A percentile compares a stretch with the other conserved stretches of the same genome.
phyloP scores from a whole-genome alignment of 1,140 invertebrate genomes.

The Maniola jurtina region DNA sequence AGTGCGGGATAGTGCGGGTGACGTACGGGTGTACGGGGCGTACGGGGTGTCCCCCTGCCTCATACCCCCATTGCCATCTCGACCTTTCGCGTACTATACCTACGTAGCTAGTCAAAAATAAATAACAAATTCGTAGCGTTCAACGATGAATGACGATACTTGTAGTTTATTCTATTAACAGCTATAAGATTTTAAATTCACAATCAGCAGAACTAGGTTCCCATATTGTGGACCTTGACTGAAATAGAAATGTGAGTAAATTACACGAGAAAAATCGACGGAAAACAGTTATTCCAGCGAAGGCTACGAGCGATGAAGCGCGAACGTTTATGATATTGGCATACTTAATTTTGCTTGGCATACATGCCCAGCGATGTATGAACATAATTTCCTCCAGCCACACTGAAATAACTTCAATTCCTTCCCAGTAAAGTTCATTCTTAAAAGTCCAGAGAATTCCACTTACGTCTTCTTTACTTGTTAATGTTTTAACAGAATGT shows the following conservation, averaged over 20 bases:
- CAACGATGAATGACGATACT: no score
- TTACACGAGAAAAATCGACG: constrained; percentile 70
- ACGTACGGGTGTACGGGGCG: no score
- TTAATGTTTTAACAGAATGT: constrained; percentile 23
- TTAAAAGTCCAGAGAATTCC: constrained; percentile 16
- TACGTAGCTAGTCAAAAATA: no score
- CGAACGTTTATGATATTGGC: constrained; percentile 72
- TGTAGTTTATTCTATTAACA: no score
- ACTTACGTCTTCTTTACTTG: constrained; percentile 18
- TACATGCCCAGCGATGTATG: constrained; percentile 64
- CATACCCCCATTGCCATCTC: no score
- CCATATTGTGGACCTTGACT: constrained; percentile 54
- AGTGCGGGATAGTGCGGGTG: no score
- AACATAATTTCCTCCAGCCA: constrained; percentile 34
- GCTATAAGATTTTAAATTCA: constrained; percentile 8
- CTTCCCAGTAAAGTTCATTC: constrained; percentile 32
- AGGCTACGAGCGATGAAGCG: constrained; percentile 69
- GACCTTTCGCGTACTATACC: no score
- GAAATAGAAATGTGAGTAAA: constrained; percentile 59
- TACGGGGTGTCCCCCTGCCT: no score
- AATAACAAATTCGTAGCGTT: no score
- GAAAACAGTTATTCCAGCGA: constrained; percentile 67
- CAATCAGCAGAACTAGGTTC: constrained; percentile 31
- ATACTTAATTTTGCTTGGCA: constrained; percentile 75
- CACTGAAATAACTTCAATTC: constrained; percentile 25